Evolutionary conservation across 2,797 vertebrate species (phyloP), one percentile per base, ranked within the genome.

Genomic region (Sebastiscus tertius): DNA sequence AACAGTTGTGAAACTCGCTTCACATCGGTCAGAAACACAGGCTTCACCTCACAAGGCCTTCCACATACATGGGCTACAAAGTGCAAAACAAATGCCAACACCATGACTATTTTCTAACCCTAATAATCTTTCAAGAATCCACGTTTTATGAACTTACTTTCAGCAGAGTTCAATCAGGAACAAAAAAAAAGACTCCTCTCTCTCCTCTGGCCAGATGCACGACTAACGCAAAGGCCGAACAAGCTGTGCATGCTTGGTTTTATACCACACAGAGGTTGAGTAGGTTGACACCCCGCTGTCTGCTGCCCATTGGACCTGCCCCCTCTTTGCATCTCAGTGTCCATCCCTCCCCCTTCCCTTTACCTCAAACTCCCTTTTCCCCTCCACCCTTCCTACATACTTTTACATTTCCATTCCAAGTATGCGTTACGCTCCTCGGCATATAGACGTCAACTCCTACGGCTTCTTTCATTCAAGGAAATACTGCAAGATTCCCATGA

Each of bases 81-180:
- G 2, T 3, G 26, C 26, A 20, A 46, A 71, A 70, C 3, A n/a
- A 58, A n/a, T 20, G 42, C 16, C 1, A 55, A 54, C 14, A 16
- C 5, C 33, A 2, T 39, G 13, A 24, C 6, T 0, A 29, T 5
- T 29, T 46, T 8, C 6, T 36, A 11, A 4, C 36, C 14, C 3
- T 4, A 18, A 10, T 20, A n/a, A 55, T 4, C 8, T 31, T 39
- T 1, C 27, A 65, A 55, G 5, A 36, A 73, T 52, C 1, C 1
- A 27, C 20, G 4, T n/a, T 46, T 20, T 39, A 4, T 2, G 33
- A 49, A 83, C 73, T 80, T 88, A 92, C 93, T 77, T 66, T 24
- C 56, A 84, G 63, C 24, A 67, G 60, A 72, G 18, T 60, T 72
- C 5, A 58, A n/a, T 12, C 64, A 16, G 52, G 46, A 11, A 29